Evolutionary conservation across 2,888 invertebrate species (phyloP).

Genomic region (Biston stratarius): DNA sequence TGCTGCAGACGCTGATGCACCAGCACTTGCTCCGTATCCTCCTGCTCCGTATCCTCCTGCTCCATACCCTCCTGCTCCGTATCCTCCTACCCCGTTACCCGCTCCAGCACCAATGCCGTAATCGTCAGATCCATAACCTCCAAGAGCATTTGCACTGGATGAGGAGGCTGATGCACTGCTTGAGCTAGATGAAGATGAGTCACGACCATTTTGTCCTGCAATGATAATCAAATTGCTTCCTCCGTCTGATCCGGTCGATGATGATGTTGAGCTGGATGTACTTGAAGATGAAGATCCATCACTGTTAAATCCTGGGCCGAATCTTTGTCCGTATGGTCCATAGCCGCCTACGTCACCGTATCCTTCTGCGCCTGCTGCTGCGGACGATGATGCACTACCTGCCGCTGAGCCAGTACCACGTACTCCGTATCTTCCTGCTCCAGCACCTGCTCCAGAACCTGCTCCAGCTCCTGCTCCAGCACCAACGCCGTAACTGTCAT

Average conservation of each 20-base stretch:
- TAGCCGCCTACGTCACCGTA: too few relatives aligned
- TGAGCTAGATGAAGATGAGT: background rate
- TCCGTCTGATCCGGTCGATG: background rate
- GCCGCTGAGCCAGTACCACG: too few relatives aligned
- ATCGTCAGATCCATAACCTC: slow-evolving; percentile 1
- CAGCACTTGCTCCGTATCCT: background rate
- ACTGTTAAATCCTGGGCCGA: too few relatives aligned
- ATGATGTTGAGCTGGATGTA: background rate
- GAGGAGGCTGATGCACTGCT: background rate
- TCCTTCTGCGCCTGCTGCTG: too few relatives aligned
- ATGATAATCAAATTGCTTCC: too few relatives aligned
- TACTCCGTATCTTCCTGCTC: too few relatives aligned
- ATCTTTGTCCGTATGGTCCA: too few relatives aligned
- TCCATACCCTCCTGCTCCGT: background rate
- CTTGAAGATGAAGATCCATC: background rate
- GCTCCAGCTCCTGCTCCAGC: too few relatives aligned
- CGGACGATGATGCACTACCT: too few relatives aligned
- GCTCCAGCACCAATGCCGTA: background rate
- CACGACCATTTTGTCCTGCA: background rate
- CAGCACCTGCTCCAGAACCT: too few relatives aligned
- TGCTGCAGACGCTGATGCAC: background rate
- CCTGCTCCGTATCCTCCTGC: background rate
- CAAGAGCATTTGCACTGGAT: background rate
- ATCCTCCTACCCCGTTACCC: slow-evolving; percentile 2
- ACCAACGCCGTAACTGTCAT: too few relatives aligned